These are phyloP conservation scores for Eucera pruinosa DNA, from an alignment of 2,888 invertebrate genomes.

Conservation along the genomic window DNA sequence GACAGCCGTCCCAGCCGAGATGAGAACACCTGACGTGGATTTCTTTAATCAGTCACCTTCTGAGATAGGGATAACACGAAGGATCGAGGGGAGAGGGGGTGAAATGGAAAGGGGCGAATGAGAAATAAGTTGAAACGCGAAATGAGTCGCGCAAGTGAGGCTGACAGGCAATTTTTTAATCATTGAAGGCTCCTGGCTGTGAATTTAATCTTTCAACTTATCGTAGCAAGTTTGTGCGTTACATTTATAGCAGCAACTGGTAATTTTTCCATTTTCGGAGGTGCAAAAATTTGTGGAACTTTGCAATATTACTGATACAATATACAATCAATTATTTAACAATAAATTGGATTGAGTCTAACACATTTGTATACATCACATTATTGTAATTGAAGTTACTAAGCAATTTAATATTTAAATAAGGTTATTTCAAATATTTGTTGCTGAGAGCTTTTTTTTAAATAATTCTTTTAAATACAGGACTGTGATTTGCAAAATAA, in stretches of 20 bases:
- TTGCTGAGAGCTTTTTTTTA: too few relatives aligned
- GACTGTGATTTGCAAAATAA: slow-evolving; percentile 1
- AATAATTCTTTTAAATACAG: background rate
- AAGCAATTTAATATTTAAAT: too few relatives aligned
- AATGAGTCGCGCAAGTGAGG: slow-evolving; percentile 79
- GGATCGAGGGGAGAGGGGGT: slow-evolving; percentile 58
- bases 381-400: too few relatives aligned
- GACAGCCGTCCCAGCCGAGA: slow-evolving; percentile 73
- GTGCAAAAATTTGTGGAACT: too few relatives aligned
- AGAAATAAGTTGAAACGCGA: slow-evolving; percentile 72
- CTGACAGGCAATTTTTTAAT: slow-evolving; percentile 79
- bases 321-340: too few relatives aligned
- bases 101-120: slow-evolving; percentile 50
- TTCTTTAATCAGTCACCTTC: slow-evolving; percentile 81
- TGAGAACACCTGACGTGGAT: slow-evolving; percentile 76
- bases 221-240: slow-evolving; percentile 1
- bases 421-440: too few relatives aligned
- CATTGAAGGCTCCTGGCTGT: slow-evolving; percentile 62
- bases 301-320: too few relatives aligned
- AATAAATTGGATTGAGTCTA: too few relatives aligned
- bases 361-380: too few relatives aligned
- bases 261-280: too few relatives aligned
- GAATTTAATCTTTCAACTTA: slow-evolving; percentile 19
- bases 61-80: slow-evolving; percentile 53
- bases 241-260: background rate